Conservation (phyloP, 1,140 invertebrate genomes). For the Zaprionus camerounensis region DNA sequence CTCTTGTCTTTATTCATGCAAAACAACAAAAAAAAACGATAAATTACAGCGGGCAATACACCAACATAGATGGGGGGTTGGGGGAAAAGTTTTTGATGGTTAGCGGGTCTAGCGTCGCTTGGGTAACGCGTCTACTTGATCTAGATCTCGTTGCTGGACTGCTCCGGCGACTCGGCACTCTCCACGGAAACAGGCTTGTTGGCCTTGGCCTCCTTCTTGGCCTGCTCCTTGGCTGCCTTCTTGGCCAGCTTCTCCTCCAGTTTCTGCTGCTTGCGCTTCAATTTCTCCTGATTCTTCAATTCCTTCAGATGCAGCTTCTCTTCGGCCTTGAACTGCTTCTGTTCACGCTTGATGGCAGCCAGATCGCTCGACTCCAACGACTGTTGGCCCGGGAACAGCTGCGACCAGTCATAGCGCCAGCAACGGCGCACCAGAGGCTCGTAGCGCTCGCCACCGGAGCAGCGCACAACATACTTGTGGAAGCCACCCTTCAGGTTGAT, state of each 20-base stretch:
- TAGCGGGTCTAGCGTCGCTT: background rate
- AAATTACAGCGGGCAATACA: conserved; percentile 55
- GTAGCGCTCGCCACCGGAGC: conserved; percentile 58
- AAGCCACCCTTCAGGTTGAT: conserved; percentile 46
- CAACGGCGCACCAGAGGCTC: conserved; percentile 48
- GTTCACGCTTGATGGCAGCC: conserved; percentile 68
- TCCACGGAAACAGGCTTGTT: conserved; percentile 49
- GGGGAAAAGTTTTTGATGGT: background rate
- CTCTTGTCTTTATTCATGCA: conserved; percentile 58
- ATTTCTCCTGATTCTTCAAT: conserved; percentile 61
- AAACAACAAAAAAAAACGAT: conserved; percentile 42
- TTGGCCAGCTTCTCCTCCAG: conserved; percentile 64
- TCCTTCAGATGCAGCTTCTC: conserved; percentile 66
- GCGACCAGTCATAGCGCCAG: conserved; percentile 73
- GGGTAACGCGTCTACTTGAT: background rate
- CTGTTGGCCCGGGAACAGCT: conserved; percentile 44
- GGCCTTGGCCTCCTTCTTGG: conserved; percentile 67
- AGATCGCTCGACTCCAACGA: conserved; percentile 60
- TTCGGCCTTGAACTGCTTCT: conserved; percentile 68
- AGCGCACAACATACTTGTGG: conserved; percentile 73
- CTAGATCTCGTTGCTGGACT: conserved; percentile 1
- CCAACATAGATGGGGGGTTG: conserved; percentile 39
- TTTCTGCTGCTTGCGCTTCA: conserved; percentile 71
- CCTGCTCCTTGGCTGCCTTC: conserved; percentile 70
- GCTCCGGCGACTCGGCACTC: conserved; percentile 58